Conservation (phyloP, 2,888 invertebrate genomes). For the Oligia latruncula region DNA sequence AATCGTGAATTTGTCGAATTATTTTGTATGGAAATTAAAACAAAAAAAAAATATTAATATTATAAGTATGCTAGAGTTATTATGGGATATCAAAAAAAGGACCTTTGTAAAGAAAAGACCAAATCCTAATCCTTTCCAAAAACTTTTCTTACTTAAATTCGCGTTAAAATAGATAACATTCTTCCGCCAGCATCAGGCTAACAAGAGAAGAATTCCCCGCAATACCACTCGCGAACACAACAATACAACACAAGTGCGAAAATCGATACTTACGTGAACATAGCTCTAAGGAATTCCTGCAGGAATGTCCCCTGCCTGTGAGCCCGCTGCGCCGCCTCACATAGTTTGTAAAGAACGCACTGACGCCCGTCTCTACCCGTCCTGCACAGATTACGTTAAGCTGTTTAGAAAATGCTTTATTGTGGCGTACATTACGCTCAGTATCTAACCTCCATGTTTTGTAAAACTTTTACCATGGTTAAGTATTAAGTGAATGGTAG, state of each 20-base stretch:
- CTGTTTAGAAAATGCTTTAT: conserved; percentile 63
- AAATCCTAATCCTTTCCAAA: neutral
- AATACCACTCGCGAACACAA: conserved; percentile 41
- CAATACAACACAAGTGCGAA: conserved; percentile 39
- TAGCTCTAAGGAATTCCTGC: conserved; percentile 91
- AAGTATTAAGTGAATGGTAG: neutral
- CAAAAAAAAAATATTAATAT: too few relatives aligned
- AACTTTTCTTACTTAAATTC: neutral
- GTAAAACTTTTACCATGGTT: conserved; percentile 14
- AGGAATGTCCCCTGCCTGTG: conserved; percentile 89
- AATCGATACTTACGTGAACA: conserved; percentile 91
- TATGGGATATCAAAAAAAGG: too few relatives aligned
- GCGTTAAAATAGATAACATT: conserved; percentile 14
- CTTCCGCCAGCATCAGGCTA: neutral
- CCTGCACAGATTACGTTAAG: conserved; percentile 74
- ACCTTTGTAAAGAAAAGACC: neutral
- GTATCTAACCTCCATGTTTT: conserved; percentile 16
- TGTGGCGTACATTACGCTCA: conserved; percentile 19
- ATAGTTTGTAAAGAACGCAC: conserved; percentile 92
- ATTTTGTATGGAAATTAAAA: too few relatives aligned
- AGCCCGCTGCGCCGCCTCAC: conserved; percentile 88
- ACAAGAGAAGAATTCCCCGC: conserved; percentile 39
- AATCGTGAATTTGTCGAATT: too few relatives aligned
- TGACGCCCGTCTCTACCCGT: conserved; percentile 90
- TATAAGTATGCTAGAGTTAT: too few relatives aligned